A percentile compares a stretch with the other conserved stretches of the same genome.
These are phyloP conservation scores for Phalanger gymnotis DNA, from an alignment of 2,797 vertebrate species.

Conservation along the genomic window DNA sequence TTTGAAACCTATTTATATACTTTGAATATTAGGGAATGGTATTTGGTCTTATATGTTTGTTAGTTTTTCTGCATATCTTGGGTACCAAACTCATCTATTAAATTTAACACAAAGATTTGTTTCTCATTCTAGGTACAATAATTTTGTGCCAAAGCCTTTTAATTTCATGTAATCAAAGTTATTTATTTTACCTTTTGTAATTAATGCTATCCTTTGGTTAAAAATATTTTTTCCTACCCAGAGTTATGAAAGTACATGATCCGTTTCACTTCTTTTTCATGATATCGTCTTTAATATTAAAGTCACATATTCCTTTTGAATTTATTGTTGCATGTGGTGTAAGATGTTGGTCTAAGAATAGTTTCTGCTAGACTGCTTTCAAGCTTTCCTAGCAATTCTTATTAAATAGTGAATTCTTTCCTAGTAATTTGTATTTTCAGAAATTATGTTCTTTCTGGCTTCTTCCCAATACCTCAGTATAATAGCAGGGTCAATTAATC, in stretches of 20 bases:
- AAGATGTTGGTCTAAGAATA: not conserved
- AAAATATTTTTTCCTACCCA: not conserved
- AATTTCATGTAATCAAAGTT: not conserved
- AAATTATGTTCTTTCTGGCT: not conserved
- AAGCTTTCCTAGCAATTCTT: not conserved
- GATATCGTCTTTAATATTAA: not conserved
- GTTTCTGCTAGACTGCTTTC: not conserved
- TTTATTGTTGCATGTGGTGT: not conserved
- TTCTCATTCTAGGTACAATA: not conserved
- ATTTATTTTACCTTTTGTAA: not conserved
- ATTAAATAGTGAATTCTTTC: not conserved
- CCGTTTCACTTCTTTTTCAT: not conserved
- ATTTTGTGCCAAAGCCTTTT: not conserved
- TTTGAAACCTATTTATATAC: not conserved
- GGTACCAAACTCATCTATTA: not conserved
- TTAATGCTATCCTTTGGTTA: not conserved
- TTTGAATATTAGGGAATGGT: not conserved
- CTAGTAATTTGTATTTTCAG: not conserved
- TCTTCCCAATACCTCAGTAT: not conserved
- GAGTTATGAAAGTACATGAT: not conserved
- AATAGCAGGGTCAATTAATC: not conserved
- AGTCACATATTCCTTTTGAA: not conserved
- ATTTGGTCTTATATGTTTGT: not conserved
- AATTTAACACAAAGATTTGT: not conserved
- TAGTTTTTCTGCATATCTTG: not conserved